phyloP scores from a whole-genome alignment of 2,888 invertebrate genomes.

The Drosophila helvetica region DNA sequence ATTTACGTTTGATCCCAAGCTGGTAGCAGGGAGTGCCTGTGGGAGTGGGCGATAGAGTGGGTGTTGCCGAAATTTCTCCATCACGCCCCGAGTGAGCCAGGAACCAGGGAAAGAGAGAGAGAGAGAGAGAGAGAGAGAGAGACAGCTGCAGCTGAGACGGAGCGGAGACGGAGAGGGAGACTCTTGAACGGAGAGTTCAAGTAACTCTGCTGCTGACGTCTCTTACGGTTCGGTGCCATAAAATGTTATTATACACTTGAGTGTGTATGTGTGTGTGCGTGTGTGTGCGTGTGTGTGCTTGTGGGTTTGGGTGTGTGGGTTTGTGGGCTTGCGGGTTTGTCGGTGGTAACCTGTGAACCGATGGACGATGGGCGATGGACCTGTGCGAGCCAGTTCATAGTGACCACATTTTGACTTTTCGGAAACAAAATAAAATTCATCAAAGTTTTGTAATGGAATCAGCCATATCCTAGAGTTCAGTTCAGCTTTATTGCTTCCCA shows the following conservation, averaged over 20 bases:
- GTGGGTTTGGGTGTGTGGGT: not conserved
- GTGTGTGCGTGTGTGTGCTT: not conserved
- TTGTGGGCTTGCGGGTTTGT: not conserved
- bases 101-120: not conserved
- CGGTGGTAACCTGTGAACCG: not conserved
- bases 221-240: constrained; percentile 40
- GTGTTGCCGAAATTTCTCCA: constrained; percentile 28
- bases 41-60: constrained; percentile 1
- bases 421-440: no score
- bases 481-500: no score
- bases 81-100: constrained; percentile 7
- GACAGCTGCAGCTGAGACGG: not conserved
- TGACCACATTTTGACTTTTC: no score
- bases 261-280: not conserved
- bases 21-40: not conserved
- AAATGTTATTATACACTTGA: constrained; percentile 41
- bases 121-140: no score
- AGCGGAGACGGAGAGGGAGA: not conserved
- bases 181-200: constrained; percentile 16
- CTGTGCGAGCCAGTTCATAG: not conserved
- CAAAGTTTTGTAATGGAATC: no score
- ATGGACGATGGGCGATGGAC: not conserved
- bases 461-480: no score
- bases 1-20: constrained; percentile 42
- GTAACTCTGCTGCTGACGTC: constrained; percentile 23